Evolutionary conservation across 2,888 invertebrate genomes (phyloP).

Genomic region (Aphelenchoides bicaudatus): DNA sequence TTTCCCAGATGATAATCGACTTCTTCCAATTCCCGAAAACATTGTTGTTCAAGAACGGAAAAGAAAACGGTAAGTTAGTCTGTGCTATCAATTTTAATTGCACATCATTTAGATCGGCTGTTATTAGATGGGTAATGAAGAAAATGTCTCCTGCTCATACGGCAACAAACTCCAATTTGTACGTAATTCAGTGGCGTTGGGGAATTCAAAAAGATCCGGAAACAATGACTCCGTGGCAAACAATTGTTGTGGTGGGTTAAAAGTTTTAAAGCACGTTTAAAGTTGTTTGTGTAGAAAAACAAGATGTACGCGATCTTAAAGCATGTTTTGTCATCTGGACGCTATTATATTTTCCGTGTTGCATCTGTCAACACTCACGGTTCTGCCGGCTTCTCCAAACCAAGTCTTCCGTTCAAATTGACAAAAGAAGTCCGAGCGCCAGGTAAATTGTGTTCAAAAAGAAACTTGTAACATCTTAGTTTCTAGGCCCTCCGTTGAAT

Average conservation of each 20-base stretch:
- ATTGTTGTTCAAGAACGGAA: slow-evolving; percentile 54
- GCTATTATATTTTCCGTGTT: slow-evolving; percentile 57
- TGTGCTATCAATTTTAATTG: background rate
- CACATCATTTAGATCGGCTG: slow-evolving; percentile 40
- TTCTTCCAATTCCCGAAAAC: slow-evolving; percentile 52
- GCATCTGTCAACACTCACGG: slow-evolving; percentile 55
- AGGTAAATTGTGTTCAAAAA: too few relatives aligned
- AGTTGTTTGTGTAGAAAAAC: slow-evolving; percentile 45
- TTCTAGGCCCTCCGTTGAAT: too few relatives aligned
- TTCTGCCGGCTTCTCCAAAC: slow-evolving; percentile 57
- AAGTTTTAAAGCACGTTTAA: background rate
- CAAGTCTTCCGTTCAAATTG: slow-evolving; percentile 51
- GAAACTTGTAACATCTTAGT: too few relatives aligned
- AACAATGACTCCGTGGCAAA: slow-evolving; percentile 58
- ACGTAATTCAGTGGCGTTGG: slow-evolving; percentile 59
- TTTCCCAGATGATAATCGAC: slow-evolving; percentile 25
- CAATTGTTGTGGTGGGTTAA: slow-evolving; percentile 45
- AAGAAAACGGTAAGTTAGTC: slow-evolving; percentile 38
- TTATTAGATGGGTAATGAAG: slow-evolving; percentile 56
- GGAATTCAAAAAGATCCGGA: slow-evolving; percentile 41
- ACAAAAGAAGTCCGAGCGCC: slow-evolving; percentile 55
- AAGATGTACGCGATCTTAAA: slow-evolving; percentile 59
- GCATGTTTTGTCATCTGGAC: slow-evolving; percentile 55
- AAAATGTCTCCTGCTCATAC: slow-evolving; percentile 39
- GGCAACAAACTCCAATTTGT: slow-evolving; percentile 49